phyloP scores from a whole-genome alignment of 1,140 invertebrate genomes.

The Saxidomus purpurata region DNA sequence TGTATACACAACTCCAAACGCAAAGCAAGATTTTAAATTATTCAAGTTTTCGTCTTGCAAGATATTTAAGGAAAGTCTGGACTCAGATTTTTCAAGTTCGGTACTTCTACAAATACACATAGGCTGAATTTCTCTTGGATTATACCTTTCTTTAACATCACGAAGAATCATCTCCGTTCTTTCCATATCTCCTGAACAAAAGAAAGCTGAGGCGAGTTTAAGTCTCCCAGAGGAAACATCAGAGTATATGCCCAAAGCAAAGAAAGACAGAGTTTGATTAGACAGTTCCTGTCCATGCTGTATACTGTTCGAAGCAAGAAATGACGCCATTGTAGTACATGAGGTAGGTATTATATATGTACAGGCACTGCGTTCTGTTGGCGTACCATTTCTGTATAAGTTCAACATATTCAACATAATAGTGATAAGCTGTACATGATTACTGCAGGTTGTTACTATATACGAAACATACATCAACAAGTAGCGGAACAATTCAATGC shows the following conservation, averaged over 20 bases:
- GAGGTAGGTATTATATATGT: neutral
- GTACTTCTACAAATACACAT: neutral
- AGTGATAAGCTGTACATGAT: neutral
- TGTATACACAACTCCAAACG: neutral
- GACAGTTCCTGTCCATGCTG: neutral
- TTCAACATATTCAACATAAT: neutral
- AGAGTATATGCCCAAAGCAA: neutral
- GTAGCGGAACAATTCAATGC: neutral
- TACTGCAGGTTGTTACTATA: neutral
- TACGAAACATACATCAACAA: neutral
- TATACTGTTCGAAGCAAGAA: neutral
- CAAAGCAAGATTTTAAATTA: neutral
- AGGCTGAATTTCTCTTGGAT: neutral
- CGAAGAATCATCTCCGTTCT: neutral
- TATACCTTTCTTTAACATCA: neutral
- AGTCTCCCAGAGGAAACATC: neutral
- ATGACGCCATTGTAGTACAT: neutral
- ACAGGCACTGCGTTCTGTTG: neutral
- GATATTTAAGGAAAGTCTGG: neutral
- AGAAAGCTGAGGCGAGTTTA: neutral
- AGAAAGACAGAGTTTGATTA: neutral
- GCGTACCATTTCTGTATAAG: neutral
- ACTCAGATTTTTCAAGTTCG: too few species aligned
- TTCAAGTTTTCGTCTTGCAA: neutral
- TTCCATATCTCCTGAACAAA: neutral